Evolutionary conservation across 2,888 invertebrate genomes (phyloP).

Genomic region (Cistogaster globosa): DNA sequence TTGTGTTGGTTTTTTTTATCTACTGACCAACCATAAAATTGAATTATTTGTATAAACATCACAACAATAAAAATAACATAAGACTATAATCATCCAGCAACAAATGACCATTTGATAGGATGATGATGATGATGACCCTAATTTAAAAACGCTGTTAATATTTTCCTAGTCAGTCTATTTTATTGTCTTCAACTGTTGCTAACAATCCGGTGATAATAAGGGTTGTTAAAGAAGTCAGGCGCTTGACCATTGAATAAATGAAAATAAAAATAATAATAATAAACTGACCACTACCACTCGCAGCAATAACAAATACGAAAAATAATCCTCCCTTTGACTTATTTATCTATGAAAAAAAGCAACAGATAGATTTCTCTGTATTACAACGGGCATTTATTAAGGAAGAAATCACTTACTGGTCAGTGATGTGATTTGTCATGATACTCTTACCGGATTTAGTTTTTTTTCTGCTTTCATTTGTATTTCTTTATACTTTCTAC

Average conservation of each 20-base stretch:
- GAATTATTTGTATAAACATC: slow-evolving; percentile 24
- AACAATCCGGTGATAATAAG: slow-evolving; percentile 42
- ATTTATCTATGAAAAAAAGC: neutral
- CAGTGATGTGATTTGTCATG: slow-evolving; percentile 71
- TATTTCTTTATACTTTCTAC: slow-evolving; percentile 31
- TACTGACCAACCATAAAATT: slow-evolving; percentile 31
- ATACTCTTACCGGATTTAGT: slow-evolving; percentile 48
- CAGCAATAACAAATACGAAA: neutral
- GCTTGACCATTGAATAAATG: slow-evolving; percentile 43
- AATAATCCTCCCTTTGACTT: slow-evolving; percentile 3
- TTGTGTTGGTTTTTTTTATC: neutral
- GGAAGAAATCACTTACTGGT: slow-evolving; percentile 65
- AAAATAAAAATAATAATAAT: neutral
- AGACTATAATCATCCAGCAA: slow-evolving; percentile 43
- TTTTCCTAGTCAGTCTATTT: neutral
- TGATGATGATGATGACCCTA: slow-evolving; percentile 43
- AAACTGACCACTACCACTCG: slow-evolving; percentile 41
- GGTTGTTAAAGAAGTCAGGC: slow-evolving; percentile 44
- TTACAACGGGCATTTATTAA: neutral
- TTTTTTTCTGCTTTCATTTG: neutral
- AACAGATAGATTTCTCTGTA: slow-evolving; percentile 36
- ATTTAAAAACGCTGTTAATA: slow-evolving; percentile 21
- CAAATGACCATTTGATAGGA: slow-evolving; percentile 41
- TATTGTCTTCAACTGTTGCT: slow-evolving; percentile 19
- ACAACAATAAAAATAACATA: neutral